These are phyloP conservation scores for Drosophila pseudoobscura DNA, from an alignment of 1,140 invertebrate species.

Conservation along the genomic window DNA sequence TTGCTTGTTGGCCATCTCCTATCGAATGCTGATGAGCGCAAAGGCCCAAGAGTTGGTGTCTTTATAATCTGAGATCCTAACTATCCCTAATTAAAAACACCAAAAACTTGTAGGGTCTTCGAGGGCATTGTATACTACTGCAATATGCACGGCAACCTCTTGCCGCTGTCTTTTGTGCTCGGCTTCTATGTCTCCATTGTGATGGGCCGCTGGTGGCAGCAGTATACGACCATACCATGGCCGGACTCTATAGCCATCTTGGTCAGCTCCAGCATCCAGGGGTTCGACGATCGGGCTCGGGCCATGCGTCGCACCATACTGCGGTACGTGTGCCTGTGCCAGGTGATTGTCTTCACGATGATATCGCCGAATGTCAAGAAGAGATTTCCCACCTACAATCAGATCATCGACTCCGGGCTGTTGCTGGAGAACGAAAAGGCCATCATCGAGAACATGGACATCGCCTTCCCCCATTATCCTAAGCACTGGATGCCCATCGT, in stretches of 20 bases:
- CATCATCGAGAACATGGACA: conserved; percentile 91
- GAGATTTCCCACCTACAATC: conserved; percentile 94
- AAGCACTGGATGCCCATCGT: conserved; percentile 98
- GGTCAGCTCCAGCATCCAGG: conserved; percentile 84
- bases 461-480: conserved; percentile 92
- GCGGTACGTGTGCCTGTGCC: conserved; percentile 91
- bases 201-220: conserved; percentile 96
- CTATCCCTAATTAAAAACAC: background rate
- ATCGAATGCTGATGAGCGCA: conserved; percentile 90
- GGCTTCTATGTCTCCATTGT: conserved; percentile 97
- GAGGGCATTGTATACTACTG: conserved; percentile 90
- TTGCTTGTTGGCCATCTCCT: conserved; percentile 91
- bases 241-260: conserved; percentile 92
- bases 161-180: conserved; percentile 93
- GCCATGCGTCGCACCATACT: conserved; percentile 94
- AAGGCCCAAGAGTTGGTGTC: conserved; percentile 88
- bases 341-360: conserved; percentile 92
- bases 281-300: conserved; percentile 92
- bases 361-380: conserved; percentile 95
- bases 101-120: conserved; percentile 85
- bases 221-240: conserved; percentile 91
- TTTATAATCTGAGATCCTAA: background rate
- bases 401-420: conserved; percentile 94
- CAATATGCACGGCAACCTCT: conserved; percentile 90
- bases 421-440: conserved; percentile 92